phyloP scores from a whole-genome alignment of 2,113 vertebrate genomes.

The Morone saxatilis region DNA sequence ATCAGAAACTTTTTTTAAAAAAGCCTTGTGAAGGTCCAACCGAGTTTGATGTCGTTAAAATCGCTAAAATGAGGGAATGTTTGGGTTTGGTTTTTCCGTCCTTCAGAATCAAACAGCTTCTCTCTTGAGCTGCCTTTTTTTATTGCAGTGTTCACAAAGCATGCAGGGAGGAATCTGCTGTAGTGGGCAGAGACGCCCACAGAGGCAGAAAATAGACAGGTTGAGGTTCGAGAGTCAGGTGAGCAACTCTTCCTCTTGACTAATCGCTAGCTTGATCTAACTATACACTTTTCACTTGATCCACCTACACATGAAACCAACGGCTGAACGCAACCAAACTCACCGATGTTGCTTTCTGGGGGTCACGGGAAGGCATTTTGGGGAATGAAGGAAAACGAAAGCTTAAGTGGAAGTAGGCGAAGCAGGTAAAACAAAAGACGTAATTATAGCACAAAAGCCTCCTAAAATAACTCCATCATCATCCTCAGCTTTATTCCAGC shows the following conservation, averaged over 20 bases:
- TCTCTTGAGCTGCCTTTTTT: slow-evolving; percentile 9
- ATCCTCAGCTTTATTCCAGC: background rate
- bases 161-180: slow-evolving; percentile 16
- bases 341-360: slow-evolving; percentile 1
- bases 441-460: background rate
- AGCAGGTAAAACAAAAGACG: background rate
- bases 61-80: background rate
- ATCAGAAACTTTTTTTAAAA: background rate
- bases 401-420: background rate
- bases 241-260: slow-evolving; percentile 70
- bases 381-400: slow-evolving; percentile 32
- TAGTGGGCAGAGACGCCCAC: slow-evolving; percentile 72
- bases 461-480: background rate
- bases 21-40: background rate
- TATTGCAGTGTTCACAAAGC: slow-evolving; percentile 5
- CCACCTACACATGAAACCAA: slow-evolving; percentile 42
- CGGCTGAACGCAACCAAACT: slow-evolving; percentile 20
- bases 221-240: slow-evolving; percentile 69
- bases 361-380: slow-evolving; percentile 5
- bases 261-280: slow-evolving; percentile 62
- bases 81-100: background rate
- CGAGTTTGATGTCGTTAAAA: background rate
- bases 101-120: background rate
- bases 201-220: slow-evolving; percentile 59
- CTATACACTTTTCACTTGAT: slow-evolving; percentile 30